Evolutionary conservation across 2,797 vertebrate species (phyloP), one percentile per base, ranked within the genome.

Genomic region (Myoxocephalus aenaeus): DNA sequence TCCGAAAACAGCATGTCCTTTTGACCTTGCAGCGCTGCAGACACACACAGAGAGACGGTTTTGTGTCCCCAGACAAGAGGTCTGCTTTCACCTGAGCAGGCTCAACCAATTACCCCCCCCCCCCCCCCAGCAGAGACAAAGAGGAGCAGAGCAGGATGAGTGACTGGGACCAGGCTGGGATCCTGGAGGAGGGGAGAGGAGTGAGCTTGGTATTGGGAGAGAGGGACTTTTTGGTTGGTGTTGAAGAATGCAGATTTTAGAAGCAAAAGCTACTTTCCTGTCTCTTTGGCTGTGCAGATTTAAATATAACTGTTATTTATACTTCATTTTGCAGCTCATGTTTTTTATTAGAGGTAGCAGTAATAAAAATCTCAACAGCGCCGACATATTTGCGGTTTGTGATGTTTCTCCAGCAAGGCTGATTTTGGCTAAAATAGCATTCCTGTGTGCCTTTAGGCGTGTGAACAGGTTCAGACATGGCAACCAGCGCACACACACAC

Each of bases 1-100:
- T 80, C 74, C 58, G 13, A 87, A 87, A 77, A 75, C 22, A 8
- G 75, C 54, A 53, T 92, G 92, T 92, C 92, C 92, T 93, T 94
- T 93, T 93, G 90, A 94, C 93, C 93, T 90, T 86, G 87, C 70
- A 2, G 80, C 9, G 7, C 48, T 76, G 82, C 87, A 92, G 88
- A 92, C 88, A 91, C 82, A 89, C 88, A 91, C 56, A 88, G 84
- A 90, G 91, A 92, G 91, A 90, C 77, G 51, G 92, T 91, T 93
- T 93, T 93, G 87, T 92, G 92, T 92, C 90, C 90, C 84, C 84
- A 93, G 92, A 93, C 92, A 94, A 93, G 90, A 94, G 91, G 91
- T 89, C 90, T 90, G 91, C 92, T 94, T 92, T 93, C 90, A 91
- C 90, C 92, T 87, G 90, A 91, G 70, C 82, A 65, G 88, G 81